Conservation (phyloP, 2,797 vertebrate genomes). For the Cryptoprocta ferox region DNA sequence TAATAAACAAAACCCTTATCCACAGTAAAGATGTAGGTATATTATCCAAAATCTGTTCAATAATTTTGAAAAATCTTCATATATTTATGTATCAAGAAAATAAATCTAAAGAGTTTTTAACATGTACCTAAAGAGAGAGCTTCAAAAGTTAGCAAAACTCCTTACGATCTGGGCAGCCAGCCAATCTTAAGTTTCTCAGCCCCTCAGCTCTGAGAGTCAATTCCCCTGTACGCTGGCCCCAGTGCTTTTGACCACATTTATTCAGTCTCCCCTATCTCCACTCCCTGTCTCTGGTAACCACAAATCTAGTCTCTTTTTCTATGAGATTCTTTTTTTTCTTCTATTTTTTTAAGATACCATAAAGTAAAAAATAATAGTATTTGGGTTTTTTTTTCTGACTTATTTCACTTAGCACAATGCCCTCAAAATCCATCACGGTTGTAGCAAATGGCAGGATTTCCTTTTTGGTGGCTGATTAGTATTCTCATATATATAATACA, state of each 20-base stretch:
- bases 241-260: background rate
- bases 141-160: background rate
- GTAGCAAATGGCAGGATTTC: background rate
- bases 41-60: background rate
- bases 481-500: background rate
- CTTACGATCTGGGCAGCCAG: background rate
- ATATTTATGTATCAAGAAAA: background rate
- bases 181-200: background rate
- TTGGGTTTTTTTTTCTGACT: background rate
- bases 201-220: background rate
- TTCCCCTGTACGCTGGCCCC: background rate
- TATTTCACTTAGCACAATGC: background rate
- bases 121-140: background rate
- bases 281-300: background rate
- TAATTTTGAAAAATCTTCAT: background rate
- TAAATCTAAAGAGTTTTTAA: background rate
- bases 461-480: background rate
- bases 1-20: conserved; percentile 20
- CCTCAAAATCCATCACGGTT: background rate
- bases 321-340: background rate
- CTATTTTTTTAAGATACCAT: background rate
- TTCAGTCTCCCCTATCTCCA: background rate
- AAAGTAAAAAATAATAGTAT: background rate
- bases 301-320: background rate
- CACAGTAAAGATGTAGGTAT: background rate